Evolutionary conservation across 2,888 invertebrate genomes (phyloP), one percentile per base, ranked within the genome.

Genomic region (Tenthredo livida): DNA sequence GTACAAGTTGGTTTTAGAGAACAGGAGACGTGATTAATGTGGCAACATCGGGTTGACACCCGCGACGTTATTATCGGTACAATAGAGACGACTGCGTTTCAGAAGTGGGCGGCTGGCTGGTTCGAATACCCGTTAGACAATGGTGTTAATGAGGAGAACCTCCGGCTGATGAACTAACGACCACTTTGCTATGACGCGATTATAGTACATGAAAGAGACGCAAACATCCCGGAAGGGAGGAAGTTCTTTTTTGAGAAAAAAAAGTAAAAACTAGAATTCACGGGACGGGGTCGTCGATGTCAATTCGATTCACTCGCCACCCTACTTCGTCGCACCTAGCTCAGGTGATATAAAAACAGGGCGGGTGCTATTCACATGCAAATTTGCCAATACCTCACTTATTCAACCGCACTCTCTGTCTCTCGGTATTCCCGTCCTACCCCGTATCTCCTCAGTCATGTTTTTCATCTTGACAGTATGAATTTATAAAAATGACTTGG

Each of bases 1-100:
- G 86, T 82, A 82, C 67, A 86, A 75, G 17, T 43, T 61, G 21
- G 9, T 9, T 29, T 67, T 43, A 85, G 77, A 84, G 86, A 87
- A 86, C 85, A 87, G 85, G 70, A 65, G 82, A 54, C 83, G 85
- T 88, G 88, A 88, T 88, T 88, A 88, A 88, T 88, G 87, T 86
- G 86, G 83, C 85, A 84, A 87, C 87, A 87, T 87, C 87, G 87
- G 87, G 85, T 86, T 88, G 88, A 88, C 88, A 87, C 88, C 61
- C 86, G 86, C 87, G 87, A 88, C 88, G 86, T 88, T 88, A 88
- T 88, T 86, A 87, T 86, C 86, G 88, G 85, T 82, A 87, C 87
- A 88, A 88, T 88, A 86, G 86, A 83, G 83, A 70, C 37, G 21
- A 83, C 82, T 33, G 33, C 33, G 67, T 70, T 83, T 83, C 40